phyloP scores from a whole-genome alignment of 2,113 vertebrate genomes.

The Spermophilus dauricus region DNA sequence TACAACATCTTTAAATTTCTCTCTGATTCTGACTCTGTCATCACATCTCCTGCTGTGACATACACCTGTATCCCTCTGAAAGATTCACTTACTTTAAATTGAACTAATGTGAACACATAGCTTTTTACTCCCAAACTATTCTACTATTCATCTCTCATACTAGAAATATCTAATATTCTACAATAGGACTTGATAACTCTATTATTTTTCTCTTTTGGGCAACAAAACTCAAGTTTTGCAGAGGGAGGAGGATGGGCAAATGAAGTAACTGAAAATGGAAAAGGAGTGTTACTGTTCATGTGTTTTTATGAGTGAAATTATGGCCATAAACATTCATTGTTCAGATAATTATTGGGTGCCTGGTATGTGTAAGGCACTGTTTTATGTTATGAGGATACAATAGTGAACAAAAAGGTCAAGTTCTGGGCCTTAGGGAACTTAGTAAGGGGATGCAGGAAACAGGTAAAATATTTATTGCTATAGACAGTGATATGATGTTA shows the following conservation, averaged over 20 bases:
- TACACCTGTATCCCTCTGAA: no score
- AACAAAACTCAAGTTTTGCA: not conserved
- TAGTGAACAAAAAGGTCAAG: not conserved
- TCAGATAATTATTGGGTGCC: not conserved
- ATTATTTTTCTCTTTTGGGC: not conserved
- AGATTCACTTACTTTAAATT: not conserved
- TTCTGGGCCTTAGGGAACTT: not conserved
- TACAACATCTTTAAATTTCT: no score
- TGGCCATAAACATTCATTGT: not conserved
- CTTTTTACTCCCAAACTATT: not conserved
- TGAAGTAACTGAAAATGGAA: not conserved
- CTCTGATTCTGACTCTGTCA: no score
- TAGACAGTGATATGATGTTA: not conserved
- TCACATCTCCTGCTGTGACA: no score
- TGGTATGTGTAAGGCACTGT: not conserved
- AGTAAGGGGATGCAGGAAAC: not conserved
- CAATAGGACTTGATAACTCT: not conserved
- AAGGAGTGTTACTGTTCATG: not conserved
- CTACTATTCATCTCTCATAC: not conserved
- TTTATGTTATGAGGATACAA: not conserved
- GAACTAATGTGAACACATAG: not conserved
- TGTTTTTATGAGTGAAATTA: not conserved
- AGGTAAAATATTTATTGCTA: not conserved
- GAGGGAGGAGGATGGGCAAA: not conserved
- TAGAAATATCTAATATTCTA: conserved; percentile 25